These are phyloP conservation scores for Oscheius sp. DNA, from an alignment of 2,888 invertebrate genomes.

Conservation along the genomic window DNA sequence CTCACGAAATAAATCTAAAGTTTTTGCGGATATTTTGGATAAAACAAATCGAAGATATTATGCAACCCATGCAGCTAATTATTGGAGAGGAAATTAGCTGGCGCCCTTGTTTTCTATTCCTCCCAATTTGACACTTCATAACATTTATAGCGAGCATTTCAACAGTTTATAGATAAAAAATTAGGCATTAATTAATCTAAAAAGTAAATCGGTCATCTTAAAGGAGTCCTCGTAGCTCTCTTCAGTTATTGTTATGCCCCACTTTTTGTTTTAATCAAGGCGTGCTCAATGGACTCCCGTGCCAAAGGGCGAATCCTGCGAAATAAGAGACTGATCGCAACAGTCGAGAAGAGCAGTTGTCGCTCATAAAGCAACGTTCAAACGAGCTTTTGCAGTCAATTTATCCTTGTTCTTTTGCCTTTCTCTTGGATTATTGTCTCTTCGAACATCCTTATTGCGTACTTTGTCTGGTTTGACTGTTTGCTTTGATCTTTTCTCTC, in stretches of 20 bases:
- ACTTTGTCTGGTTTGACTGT: neutral
- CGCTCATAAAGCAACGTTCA: constrained; percentile 8
- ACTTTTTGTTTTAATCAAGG: neutral
- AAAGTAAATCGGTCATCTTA: too few species aligned
- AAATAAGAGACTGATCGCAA: neutral
- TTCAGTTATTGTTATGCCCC: neutral
- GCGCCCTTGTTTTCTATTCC: neutral
- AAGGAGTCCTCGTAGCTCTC: neutral
- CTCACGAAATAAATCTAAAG: too few species aligned
- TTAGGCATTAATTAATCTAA: too few species aligned
- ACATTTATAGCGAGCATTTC: neutral
- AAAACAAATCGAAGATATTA: too few species aligned
- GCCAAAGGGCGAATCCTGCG: neutral
- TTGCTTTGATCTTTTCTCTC: neutral
- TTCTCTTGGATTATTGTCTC: neutral
- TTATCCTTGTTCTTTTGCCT: neutral
- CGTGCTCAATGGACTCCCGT: neutral
- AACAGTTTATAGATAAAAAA: too few species aligned
- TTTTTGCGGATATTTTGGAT: too few species aligned
- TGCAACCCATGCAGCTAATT: too few species aligned
- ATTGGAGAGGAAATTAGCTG: too few species aligned
- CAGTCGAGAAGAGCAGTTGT: constrained; percentile 1
- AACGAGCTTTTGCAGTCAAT: neutral
- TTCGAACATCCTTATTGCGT: neutral
- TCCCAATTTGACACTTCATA: neutral